A percentile compares a stretch with the other conserved stretches of the same genome.
Evolutionary conservation across 2,888 invertebrate genomes (phyloP).

Genomic region (Antheraea assamensis): DNA sequence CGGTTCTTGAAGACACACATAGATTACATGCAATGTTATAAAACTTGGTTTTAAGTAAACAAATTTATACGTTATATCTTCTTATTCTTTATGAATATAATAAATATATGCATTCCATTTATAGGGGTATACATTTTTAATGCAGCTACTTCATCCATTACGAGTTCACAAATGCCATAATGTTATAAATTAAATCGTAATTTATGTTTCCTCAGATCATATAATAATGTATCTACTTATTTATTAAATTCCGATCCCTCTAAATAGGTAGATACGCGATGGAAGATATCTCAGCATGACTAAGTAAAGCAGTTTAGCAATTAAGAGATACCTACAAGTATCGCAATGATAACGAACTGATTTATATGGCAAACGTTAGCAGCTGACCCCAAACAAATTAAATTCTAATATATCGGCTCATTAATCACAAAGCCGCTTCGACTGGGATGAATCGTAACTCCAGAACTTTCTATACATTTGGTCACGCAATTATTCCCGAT

Average conservation of each 20-base stretch:
- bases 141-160: background rate
- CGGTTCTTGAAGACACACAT: background rate
- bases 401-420: constrained; percentile 65
- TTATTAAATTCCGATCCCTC: background rate
- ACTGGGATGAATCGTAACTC: constrained; percentile 61
- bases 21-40: background rate
- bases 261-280: constrained; percentile 6
- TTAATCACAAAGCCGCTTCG: constrained; percentile 61
- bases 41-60: background rate
- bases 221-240: constrained; percentile 16
- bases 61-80: background rate
- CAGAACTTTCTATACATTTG: constrained; percentile 57
- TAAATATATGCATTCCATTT: background rate
- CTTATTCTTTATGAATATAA: background rate
- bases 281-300: background rate
- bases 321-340: constrained; percentile 26
- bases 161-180: constrained; percentile 17
- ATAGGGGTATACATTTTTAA: constrained; percentile 1
- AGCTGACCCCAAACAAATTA: constrained; percentile 61
- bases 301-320: constrained; percentile 1
- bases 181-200: constrained; percentile 25
- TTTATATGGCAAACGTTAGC: constrained; percentile 49
- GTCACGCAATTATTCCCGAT: constrained; percentile 65
- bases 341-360: background rate
- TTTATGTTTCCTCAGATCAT: constrained; percentile 18